Conservation (phyloP, 2,797 vertebrate species). For the Diglossa cyanea region DNA sequence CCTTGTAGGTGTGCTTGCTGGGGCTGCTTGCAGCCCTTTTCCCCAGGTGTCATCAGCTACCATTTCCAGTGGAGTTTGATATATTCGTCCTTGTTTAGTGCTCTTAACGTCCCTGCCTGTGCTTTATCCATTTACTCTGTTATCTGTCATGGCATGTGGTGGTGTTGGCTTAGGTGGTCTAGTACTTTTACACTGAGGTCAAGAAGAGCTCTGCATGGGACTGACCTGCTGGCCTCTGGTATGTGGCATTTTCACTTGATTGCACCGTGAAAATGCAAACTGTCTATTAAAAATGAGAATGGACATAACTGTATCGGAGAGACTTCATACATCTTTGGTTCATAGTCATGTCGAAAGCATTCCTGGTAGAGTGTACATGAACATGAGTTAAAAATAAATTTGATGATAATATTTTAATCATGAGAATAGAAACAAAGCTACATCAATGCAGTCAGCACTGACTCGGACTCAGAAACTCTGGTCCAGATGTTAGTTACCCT, state of each 20-base stretch:
- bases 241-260: neutral
- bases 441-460: neutral
- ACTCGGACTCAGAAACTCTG: neutral
- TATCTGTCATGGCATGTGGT: neutral
- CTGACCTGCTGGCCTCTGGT: neutral
- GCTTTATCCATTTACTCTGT: neutral
- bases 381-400: neutral
- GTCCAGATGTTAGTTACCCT: neutral
- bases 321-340: neutral
- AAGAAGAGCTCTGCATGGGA: neutral
- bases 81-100: fast-evolving
- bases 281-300: neutral
- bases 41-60: neutral
- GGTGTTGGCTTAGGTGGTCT: neutral
- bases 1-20: neutral
- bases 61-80: neutral
- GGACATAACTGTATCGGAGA: neutral
- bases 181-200: neutral
- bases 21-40: neutral
- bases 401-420: neutral
- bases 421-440: neutral
- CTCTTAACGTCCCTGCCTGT: neutral
- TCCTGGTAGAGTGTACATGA: neutral
- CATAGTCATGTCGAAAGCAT: neutral
- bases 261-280: fast-evolving